Evolutionary conservation across 2,888 invertebrate genomes (phyloP), one percentile per base, ranked within the genome.

Genomic region (Nomada goodeniana): DNA sequence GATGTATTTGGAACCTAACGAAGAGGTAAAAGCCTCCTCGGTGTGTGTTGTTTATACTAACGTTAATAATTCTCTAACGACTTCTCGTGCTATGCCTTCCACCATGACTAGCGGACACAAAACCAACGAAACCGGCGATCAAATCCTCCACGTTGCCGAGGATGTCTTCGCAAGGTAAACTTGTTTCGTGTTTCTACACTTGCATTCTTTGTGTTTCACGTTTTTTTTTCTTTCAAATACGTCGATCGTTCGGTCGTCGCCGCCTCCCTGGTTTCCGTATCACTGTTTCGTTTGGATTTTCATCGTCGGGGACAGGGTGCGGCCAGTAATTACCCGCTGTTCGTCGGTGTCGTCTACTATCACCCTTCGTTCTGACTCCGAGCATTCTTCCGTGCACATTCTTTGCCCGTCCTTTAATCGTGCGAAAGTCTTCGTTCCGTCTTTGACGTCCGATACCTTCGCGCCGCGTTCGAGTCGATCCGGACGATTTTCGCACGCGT

Each of bases 71-170:
- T 47, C 75, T 85, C 88, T 90, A 91, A 91, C 90, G 80, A 88
- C 86, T 89, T 90, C 84, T 91, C 89, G 88, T 91, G 89, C 91
- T 91, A 91, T 92, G 91, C 92, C 87, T 91, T 91, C 89, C 84
- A 86, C 85, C 83, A 86, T 86, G 83, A 90, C 88, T 95, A 98
- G 98, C 97, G 96, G 98, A 98, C 95, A 96, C 97, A 95, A 98
- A 98, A 96, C 98, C 98, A 94, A 96, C 98, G 94, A 98, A 98
- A 96, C 98, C 98, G 95, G 98, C 98, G 94, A 98, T 98, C 95
- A 98, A 98, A 96, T 98, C 98, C 94, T 98, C 98, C 92, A 98
- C 98, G 94, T 96, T 98, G 95, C 98, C 98, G 94, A 96, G 98
- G 96, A 98, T 97, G 93, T 98, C 98, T 91, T 98, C 98, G 91